Evolutionary conservation across 2,113 vertebrate genomes (phyloP), one percentile per base, ranked within the genome.

Genomic region (Callionymus lyra): DNA sequence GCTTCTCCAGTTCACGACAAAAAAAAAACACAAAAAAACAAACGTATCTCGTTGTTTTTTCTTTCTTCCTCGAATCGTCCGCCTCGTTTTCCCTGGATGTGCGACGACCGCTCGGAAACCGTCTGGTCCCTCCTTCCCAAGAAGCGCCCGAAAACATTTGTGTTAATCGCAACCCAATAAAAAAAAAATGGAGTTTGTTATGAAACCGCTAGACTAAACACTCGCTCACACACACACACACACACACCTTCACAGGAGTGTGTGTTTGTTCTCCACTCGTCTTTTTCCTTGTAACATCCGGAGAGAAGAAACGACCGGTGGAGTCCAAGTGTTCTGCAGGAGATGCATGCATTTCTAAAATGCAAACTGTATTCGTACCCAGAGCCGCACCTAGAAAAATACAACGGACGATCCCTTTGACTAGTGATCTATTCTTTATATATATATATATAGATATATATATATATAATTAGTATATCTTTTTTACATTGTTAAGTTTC

Each of bases 281-380:
- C 63, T 66, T 53, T 68, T 66, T 36, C 27, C 27, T 34, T 80
- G 73, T 68, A 72, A 86, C 59, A 71, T 79, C 71, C 76, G 77
- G 47, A 66, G 68, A 75, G 52, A 78, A 82, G 62, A 47, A 41
- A 53, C 48, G 68, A 63, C 73, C 63, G 56, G 60, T 67, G 64
- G 76, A 70, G 65, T 76, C 82, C 76, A 85, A 79, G 52, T 75
- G 71, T 80, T 83, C 82, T 86, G 80, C 68, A 77, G 75, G 71
- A 79, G 74, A 78, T 74, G 81, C 84, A 84, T 87, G 86, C 84
- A 86, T 86, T 87, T 86, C 79, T 84, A 79, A 86, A 86, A 86
- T 86, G 84, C 84, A 86, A 82, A 82, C 65, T 49, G 46, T 76
- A 74, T 74, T 75, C 55, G 50, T 44, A 61, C 50, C 71, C 72